These are phyloP conservation scores for Diabrotica balteata DNA, from an alignment of 2,888 invertebrate genomes.

Conservation along the genomic window DNA sequence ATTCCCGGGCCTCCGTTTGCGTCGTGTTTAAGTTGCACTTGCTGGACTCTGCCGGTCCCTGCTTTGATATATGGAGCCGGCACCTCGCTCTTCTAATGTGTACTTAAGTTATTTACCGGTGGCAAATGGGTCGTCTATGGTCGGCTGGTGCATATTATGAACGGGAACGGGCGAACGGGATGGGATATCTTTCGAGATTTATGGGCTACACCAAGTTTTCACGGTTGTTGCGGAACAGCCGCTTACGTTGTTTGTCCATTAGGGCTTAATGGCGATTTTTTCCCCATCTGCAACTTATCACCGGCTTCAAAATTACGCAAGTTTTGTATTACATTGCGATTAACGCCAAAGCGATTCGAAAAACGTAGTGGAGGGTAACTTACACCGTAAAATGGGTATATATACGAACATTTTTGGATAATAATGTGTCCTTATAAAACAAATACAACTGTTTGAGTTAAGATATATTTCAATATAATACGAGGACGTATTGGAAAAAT, in stretches of 20 bases:
- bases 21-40: constrained; percentile 53
- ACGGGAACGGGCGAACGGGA: constrained; percentile 32
- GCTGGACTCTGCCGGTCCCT: constrained; percentile 33
- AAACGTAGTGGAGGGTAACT: too few relatives aligned
- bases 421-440: too few relatives aligned
- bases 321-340: too few relatives aligned
- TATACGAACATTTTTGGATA: too few relatives aligned
- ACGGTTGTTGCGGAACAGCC: constrained; percentile 34
- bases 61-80: constrained; percentile 22
- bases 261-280: constrained; percentile 25
- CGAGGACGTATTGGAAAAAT: too few relatives aligned
- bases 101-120: constrained; percentile 59
- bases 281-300: neutral
- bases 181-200: constrained; percentile 42
- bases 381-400: too few relatives aligned
- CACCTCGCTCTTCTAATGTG: constrained; percentile 55
- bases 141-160: constrained; percentile 37
- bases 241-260: constrained; percentile 45
- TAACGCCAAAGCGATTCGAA: too few relatives aligned
- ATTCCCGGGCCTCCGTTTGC: constrained; percentile 51
- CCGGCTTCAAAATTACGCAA: too few relatives aligned
- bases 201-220: constrained; percentile 39
- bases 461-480: too few relatives aligned
- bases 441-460: too few relatives aligned
- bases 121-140: constrained; percentile 50